These are phyloP conservation scores for Cotesia congregata DNA, from an alignment of 2,888 invertebrate species.

Conservation along the genomic window DNA sequence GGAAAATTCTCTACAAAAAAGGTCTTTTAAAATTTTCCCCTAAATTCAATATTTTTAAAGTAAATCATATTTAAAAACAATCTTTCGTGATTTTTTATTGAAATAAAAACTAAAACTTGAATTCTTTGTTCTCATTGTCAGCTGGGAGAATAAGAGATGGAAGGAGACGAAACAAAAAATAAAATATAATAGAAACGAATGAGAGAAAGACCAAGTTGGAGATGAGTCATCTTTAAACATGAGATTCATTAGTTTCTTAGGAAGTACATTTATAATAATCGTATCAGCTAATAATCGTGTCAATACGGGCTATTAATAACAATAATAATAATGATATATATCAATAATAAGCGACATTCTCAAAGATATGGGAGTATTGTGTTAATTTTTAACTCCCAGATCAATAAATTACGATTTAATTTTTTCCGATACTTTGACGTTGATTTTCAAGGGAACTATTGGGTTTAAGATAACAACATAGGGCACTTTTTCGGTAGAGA, in stretches of 20 bases:
- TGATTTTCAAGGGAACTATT: neutral
- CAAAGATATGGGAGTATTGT: neutral
- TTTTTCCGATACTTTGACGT: no score
- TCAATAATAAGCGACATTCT: neutral
- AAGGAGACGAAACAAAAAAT: neutral
- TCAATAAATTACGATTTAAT: no score
- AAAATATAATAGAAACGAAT: neutral
- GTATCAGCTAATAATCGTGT: constrained; percentile 1
- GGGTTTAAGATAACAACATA: neutral
- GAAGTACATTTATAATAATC: neutral
- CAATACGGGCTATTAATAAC: neutral
- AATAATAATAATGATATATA: neutral
- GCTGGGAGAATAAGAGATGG: neutral
- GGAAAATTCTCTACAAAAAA: neutral
- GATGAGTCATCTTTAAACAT: constrained; percentile 1
- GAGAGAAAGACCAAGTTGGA: neutral
- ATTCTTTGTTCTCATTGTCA: constrained; percentile 1
- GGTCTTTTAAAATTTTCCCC: neutral
- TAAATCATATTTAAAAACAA: neutral
- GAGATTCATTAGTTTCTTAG: constrained; percentile 1
- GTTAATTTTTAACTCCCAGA: neutral
- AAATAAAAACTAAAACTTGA: neutral
- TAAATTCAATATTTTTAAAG: neutral
- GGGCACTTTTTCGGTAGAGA: neutral
- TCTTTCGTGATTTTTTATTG: neutral